Evolutionary conservation across 2,888 invertebrate genomes (phyloP), one percentile per base, ranked within the genome.

Genomic region (Chalcosyrphus nemorum): DNA sequence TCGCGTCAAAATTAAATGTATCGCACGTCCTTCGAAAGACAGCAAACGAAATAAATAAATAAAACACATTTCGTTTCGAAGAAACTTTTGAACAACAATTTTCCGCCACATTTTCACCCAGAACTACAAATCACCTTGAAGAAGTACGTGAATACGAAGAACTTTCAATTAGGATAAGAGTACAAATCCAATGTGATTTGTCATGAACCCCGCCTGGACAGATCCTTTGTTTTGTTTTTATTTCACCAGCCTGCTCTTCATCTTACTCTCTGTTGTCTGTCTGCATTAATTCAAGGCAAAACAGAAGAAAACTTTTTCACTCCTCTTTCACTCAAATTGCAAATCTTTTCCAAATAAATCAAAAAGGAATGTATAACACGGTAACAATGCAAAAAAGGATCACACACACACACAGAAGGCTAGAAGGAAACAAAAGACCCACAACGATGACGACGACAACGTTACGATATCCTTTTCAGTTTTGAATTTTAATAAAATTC

Each of bases 401-500:
- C 38, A 47, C n/a, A n/a, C n/a, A n/a, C n/a, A 65, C 43, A 43
- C 29, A n/a, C 9, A 47, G 17, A 41, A 27, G 17, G 15, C 38
- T 45, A 32, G 24, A 54, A 56, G 47, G 41, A 70, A 70, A 81
- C 61, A 74, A 81, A 81, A 57, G 65, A 50, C 13, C 15, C 13
- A 19, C 45, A 17, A 11, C 7, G 19, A 17, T 17, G 24, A 21
- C 7, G 54, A 11, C 7, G 19, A 17, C 27, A 4, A 21, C 7
- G 54, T 4, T 21, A 77, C 24, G 59, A 71, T 71, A 80, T 80
- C 57, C 54, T 65, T 80, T 84, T 65, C 70, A 80, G 84, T 84
- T 84, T 80, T 84, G 80, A 84, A 80, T 84, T 84, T 84, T 84
- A 84, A 80, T 84, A 84, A 84, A 84, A 84, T 75, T 80, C 74